Percentiles rank a stretch among this genome's conserved stretches.
Conservation (phyloP, 2,113 vertebrate species). For the Ophthalmolycus amberensis region DNA sequence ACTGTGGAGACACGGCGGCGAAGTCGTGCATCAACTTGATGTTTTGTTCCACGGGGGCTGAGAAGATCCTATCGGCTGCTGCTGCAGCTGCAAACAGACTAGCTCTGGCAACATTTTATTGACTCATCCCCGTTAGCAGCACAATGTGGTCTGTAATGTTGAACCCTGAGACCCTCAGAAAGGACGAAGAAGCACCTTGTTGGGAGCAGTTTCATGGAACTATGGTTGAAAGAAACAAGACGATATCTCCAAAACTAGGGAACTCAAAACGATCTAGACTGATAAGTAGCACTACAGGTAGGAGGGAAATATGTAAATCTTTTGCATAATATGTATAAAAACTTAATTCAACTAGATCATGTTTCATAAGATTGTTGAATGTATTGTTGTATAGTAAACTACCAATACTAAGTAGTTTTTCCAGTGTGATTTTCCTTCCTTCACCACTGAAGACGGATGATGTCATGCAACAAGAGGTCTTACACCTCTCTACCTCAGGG, state of each 20-base stretch:
- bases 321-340: too few species aligned
- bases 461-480: background rate
- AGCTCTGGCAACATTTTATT: conserved; percentile 11
- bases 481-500: background rate
- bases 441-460: background rate
- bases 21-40: conserved; percentile 70
- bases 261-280: too few species aligned
- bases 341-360: too few species aligned
- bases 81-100: conserved; percentile 27
- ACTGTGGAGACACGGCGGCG: conserved; percentile 48
- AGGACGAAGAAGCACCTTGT: background rate
- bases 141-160: conserved; percentile 8
- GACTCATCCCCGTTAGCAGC: conserved; percentile 1
- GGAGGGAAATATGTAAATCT: too few species aligned
- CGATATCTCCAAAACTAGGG: too few species aligned
- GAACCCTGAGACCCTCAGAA: background rate
- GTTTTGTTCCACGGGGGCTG: conserved; percentile 58
- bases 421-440: background rate
- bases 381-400: background rate
- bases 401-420: background rate
- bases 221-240: too few species aligned
- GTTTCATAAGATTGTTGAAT: too few species aligned
- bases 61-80: conserved; percentile 25
- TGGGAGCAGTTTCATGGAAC: too few species aligned
- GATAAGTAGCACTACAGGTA: too few species aligned